These are phyloP conservation scores for Pungitius pungitius DNA, from an alignment of 2,113 vertebrate species.

Conservation along the genomic window DNA sequence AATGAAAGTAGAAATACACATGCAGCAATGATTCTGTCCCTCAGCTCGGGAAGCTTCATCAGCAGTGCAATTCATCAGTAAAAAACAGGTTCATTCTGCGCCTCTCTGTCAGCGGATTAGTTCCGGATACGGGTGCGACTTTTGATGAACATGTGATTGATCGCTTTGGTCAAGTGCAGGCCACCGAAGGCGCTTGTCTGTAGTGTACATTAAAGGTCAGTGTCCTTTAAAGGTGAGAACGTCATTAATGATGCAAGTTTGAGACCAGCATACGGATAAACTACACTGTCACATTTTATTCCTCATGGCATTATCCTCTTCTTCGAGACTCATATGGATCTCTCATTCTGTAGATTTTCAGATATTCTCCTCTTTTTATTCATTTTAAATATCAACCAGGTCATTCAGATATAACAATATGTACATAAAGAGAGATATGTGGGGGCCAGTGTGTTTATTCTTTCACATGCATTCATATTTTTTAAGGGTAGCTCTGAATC, in stretches of 20 bases:
- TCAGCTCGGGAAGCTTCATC: not conserved
- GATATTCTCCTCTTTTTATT: not conserved
- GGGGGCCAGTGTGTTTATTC: conserved; percentile 28
- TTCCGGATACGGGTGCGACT: too few relatives aligned
- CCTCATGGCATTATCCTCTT: not conserved
- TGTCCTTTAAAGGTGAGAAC: not conserved
- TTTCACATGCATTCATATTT: conserved; percentile 36
- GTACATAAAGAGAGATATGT: not conserved
- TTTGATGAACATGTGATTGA: too few relatives aligned
- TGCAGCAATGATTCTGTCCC: not conserved
- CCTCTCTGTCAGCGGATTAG: not conserved
- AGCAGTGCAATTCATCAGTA: not conserved
- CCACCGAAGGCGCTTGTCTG: not conserved
- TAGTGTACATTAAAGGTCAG: conserved; percentile 8
- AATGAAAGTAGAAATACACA: not conserved
- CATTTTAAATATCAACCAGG: not conserved
- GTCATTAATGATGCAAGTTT: not conserved
- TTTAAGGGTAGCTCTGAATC: conserved; percentile 27
- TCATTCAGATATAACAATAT: conserved; percentile 1
- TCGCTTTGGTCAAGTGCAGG: too few relatives aligned
- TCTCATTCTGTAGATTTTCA: not conserved
- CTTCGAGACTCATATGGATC: not conserved
- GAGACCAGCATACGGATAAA: not conserved
- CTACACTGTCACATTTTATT: not conserved
- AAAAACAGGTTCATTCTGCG: not conserved